phyloP scores from a whole-genome alignment of 2,888 invertebrate species.

The Ophonus ardosiacus region DNA sequence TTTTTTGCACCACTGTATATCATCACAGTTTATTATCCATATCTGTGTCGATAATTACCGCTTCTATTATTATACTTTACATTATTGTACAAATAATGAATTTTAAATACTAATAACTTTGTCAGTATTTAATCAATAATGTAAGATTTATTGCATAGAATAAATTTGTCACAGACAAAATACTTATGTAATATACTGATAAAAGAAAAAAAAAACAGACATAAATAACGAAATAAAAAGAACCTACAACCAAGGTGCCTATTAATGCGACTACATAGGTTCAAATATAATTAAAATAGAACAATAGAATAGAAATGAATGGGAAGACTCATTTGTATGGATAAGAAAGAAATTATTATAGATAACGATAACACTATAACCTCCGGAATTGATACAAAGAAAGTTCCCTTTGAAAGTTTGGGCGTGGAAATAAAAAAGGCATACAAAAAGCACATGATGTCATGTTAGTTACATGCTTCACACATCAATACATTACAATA shows the following conservation, averaged over 20 bases:
- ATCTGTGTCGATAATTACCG: too few species aligned
- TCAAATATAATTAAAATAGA: neutral
- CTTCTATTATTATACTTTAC: too few species aligned
- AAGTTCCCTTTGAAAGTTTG: neutral
- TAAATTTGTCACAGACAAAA: neutral
- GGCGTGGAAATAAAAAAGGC: too few species aligned
- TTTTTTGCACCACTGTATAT: too few species aligned
- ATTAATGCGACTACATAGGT: neutral
- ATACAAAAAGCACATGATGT: neutral
- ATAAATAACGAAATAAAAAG: slow-evolving; percentile 20
- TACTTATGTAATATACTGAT: slow-evolving; percentile 24
- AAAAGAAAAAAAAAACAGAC: neutral
- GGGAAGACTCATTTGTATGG: neutral
- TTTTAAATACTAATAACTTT: too few species aligned
- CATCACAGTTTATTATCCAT: too few species aligned
- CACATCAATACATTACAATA: too few species aligned
- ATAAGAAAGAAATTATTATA: neutral
- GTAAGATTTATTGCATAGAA: too few species aligned
- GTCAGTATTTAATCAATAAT: too few species aligned
- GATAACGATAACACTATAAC: slow-evolving; percentile 9
- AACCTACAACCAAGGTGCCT: slow-evolving; percentile 1
- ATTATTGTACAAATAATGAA: too few species aligned
- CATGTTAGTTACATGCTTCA: neutral
- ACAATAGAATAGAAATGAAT: slow-evolving; percentile 5
- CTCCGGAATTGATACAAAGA: neutral